Conservation (phyloP, 1,140 invertebrate species). For the Drosophila jambulina region DNA sequence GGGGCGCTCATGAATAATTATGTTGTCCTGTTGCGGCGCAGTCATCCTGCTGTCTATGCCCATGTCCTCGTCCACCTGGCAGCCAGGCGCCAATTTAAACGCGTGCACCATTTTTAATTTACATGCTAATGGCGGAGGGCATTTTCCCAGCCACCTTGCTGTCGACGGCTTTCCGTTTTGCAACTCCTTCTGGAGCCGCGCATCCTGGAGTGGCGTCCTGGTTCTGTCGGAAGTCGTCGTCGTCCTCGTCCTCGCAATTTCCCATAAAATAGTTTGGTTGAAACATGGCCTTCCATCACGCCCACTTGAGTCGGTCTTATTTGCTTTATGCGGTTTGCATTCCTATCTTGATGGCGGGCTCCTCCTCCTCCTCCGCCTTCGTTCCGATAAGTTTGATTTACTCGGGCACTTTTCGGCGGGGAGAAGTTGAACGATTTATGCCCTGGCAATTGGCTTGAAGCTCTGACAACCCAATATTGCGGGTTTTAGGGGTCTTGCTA, state of each 20-base stretch:
- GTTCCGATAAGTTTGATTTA: slow-evolving; percentile 46
- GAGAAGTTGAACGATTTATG: slow-evolving; percentile 34
- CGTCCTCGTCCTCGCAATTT: slow-evolving; percentile 18
- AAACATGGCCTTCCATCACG: slow-evolving; percentile 30
- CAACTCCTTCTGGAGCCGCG: slow-evolving; percentile 14
- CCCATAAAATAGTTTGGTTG: slow-evolving; percentile 45
- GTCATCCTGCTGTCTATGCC: slow-evolving; percentile 27
- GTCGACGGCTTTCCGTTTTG: slow-evolving; percentile 36
- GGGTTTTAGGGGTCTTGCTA: background rate
- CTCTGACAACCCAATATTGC: slow-evolving; percentile 2
- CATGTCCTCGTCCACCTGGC: slow-evolving; percentile 27
- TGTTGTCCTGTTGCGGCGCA: slow-evolving; percentile 54
- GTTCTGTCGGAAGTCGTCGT: slow-evolving; percentile 34
- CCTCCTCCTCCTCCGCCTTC: slow-evolving; percentile 5
- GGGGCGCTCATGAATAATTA: slow-evolving; percentile 72
- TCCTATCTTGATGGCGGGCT: slow-evolving; percentile 36
- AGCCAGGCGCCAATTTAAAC: slow-evolving; percentile 58
- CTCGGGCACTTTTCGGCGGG: slow-evolving; percentile 20
- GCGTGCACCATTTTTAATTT: slow-evolving; percentile 72
- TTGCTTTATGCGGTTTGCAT: slow-evolving; percentile 33
- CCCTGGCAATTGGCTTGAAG: slow-evolving; percentile 12
- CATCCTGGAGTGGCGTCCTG: slow-evolving; percentile 16
- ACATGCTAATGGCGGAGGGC: slow-evolving; percentile 67
- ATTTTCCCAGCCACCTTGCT: slow-evolving; percentile 58
- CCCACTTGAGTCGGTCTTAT: slow-evolving; percentile 44